phyloP scores from a whole-genome alignment of 2,797 vertebrate species.

The Chaetophractus vellerosus region DNA sequence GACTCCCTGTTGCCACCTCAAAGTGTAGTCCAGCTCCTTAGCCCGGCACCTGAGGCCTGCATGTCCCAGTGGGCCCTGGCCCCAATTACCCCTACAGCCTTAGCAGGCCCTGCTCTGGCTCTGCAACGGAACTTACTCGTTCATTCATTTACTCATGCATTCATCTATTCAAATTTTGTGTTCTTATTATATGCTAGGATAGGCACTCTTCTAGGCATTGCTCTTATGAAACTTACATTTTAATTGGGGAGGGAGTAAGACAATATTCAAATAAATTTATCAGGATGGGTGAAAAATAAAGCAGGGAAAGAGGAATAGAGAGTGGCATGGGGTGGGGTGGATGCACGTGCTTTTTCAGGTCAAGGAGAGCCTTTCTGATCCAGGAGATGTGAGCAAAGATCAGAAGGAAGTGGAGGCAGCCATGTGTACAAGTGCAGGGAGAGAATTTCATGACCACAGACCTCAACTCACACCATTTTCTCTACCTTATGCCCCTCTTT shows the following conservation, averaged over 20 bases:
- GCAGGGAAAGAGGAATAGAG: background rate
- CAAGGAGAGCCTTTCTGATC: background rate
- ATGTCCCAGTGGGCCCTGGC: too few species aligned
- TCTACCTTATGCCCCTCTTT: background rate
- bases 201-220: background rate
- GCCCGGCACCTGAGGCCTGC: too few species aligned
- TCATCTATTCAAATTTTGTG: background rate
- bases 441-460: accelerated
- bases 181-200: accelerated
- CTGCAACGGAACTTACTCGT: too few species aligned
- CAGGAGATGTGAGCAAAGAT: accelerated
- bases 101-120: background rate
- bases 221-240: background rate
- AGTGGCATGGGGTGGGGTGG: accelerated
- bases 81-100: background rate
- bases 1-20: too few species aligned
- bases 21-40: too few species aligned
- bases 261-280: background rate
- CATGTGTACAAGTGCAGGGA: background rate
- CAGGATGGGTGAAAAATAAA: background rate
- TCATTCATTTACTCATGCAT: too few species aligned
- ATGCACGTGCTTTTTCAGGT: accelerated
- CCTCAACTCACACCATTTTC: accelerated
- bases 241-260: background rate
- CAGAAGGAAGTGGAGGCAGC: background rate